These are phyloP conservation scores for Chymomyza amoena DNA, from an alignment of 2,888 invertebrate species.

Conservation along the genomic window DNA sequence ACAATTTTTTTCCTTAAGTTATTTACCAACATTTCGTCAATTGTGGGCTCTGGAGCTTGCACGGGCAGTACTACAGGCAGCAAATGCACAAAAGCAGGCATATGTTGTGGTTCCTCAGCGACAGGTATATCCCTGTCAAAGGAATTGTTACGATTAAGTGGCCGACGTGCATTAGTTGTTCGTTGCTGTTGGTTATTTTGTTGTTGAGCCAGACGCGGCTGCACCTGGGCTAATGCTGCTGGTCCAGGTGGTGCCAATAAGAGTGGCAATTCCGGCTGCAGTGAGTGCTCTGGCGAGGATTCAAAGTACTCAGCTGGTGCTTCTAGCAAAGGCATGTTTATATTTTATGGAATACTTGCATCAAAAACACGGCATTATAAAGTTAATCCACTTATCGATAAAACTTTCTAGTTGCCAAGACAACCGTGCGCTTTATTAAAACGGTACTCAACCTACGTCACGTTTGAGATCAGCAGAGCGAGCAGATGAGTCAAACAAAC, in stretches of 20 bases:
- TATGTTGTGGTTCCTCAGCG: constrained; percentile 71
- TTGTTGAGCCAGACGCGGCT: constrained; percentile 42
- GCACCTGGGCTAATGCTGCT: constrained; percentile 47
- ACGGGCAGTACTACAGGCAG: constrained; percentile 80
- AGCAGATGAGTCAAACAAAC: too few relatives aligned
- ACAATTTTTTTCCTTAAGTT: neutral
- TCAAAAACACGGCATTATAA: neutral
- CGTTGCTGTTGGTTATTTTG: constrained; percentile 30
- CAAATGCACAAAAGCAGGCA: constrained; percentile 76
- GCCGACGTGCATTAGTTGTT: constrained; percentile 33
- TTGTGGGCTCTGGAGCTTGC: constrained; percentile 81
- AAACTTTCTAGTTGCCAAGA: neutral
- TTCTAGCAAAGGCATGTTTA: constrained; percentile 70
- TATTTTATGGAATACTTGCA: neutral
- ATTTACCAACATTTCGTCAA: constrained; percentile 82
- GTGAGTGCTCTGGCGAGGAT: constrained; percentile 74
- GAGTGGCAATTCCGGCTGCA: constrained; percentile 64
- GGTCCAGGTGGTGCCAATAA: constrained; percentile 47
- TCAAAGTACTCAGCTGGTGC: constrained; percentile 70
- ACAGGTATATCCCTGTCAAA: constrained; percentile 71
- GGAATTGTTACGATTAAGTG: constrained; percentile 44
- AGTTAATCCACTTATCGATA: neutral
- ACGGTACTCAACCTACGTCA: too few relatives aligned
- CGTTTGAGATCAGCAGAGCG: too few relatives aligned
- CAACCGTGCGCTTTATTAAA: neutral